Evolutionary conservation across 30 jellyfish, hydroid and myxozoan species (phyloP), one percentile per base, ranked within the genome.

Genomic region (Cassiopea xamachana): DNA sequence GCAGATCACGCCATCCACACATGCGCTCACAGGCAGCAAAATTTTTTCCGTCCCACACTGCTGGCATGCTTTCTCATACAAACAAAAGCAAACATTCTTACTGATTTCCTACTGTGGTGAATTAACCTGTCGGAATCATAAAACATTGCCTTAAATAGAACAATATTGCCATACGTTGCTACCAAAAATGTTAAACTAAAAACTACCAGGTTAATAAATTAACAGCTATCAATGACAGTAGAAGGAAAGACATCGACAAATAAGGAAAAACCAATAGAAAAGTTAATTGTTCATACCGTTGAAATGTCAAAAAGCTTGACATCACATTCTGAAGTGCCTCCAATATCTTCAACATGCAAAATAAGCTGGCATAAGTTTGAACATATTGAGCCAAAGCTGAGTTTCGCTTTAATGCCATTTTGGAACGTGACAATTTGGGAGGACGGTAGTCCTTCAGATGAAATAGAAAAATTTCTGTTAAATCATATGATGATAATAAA

Each of bases 401-500:
- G 81, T 60, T 94, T 89, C 64, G 82, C 82, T 44, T 67, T 72
- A 51, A 94, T 84, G 15, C 94, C 97, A 79, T 78, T 59, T 1
- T 94, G 93, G 67, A 94, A 85, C 19, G 51, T 79, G 15, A 94
- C 48, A 12, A 81, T 13, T 71, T 84, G 92, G 45, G 92, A 82
- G 1, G 98, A 71, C 43, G 98, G 98, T 50, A 94, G 60, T 77
- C 97, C 98, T 94, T 14, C 70, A 46, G 85, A 15, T 16, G 62
- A 71, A 74, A 15, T 15, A 9, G 43, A 64, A 64, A 64, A 9
- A 2, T 14, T 64, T 5, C 14, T 59, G 14, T 64, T 64, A 27
- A 64, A 55, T 6, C 7, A 55, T 55, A 55, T 3, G 12, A 55
- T 55, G 10, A 10, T 55, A 55, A 10, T 55, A 10, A 6, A 55